Percentiles rank a stretch among this genome's conserved stretches.
Evolutionary conservation across 1,140 invertebrate genomes (phyloP).

Genomic region (Tyrophagus putrescentiae): DNA sequence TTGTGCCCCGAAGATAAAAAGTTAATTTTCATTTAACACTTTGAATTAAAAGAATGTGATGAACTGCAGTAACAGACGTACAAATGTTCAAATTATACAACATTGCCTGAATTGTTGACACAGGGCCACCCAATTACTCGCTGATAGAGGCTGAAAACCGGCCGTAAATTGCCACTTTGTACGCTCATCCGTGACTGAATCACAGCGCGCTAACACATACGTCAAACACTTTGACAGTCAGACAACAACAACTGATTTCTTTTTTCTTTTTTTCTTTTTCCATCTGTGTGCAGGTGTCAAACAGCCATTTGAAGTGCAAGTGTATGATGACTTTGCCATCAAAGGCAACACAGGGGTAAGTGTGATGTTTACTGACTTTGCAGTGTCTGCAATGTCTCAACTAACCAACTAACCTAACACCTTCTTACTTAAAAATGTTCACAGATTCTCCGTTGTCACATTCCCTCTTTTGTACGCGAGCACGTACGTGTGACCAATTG

Average conservation of each 20-base stretch:
- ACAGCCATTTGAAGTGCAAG: constrained; percentile 27
- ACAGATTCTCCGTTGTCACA: constrained; percentile 69
- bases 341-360: constrained; percentile 33
- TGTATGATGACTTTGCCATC: constrained; percentile 33
- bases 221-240: too few species aligned
- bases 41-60: too few species aligned
- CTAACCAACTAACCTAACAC: not conserved
- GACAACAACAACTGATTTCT: not conserved
- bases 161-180: too few species aligned
- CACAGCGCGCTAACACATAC: too few species aligned
- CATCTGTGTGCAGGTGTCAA: constrained; percentile 2
- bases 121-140: too few species aligned
- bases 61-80: too few species aligned
- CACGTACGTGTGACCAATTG: constrained; percentile 67
- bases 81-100: too few species aligned
- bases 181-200: too few species aligned
- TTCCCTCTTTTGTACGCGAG: constrained; percentile 78
- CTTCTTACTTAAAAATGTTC: not conserved
- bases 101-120: too few species aligned
- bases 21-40: too few species aligned
- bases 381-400: not conserved
- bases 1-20: too few species aligned
- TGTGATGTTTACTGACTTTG: constrained; percentile 23
- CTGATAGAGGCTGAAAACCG: too few species aligned
- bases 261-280: not conserved